phyloP scores from a whole-genome alignment of 2,113 vertebrate genomes.

The Petrocephalus zakoni region DNA sequence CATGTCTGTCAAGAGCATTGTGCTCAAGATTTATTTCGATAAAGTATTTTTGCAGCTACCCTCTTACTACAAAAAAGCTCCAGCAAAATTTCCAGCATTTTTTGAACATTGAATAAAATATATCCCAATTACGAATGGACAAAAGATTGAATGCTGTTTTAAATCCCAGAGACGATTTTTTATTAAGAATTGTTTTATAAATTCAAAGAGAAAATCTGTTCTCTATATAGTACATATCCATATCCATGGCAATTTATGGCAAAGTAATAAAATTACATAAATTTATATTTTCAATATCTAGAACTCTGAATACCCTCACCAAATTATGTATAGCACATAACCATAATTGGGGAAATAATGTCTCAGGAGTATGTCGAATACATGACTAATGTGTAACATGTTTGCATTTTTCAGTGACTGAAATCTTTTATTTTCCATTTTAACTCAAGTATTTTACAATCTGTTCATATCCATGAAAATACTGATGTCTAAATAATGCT shows the following conservation, averaged over 20 bases:
- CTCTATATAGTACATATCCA: neutral
- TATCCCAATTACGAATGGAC: neutral
- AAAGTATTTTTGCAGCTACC: constrained; percentile 35
- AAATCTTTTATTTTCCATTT: neutral
- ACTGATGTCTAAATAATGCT: neutral
- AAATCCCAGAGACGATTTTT: neutral
- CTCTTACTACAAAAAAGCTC: constrained; percentile 23
- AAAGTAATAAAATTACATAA: neutral
- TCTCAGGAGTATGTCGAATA: neutral
- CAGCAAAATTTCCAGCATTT: neutral
- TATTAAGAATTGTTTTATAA: neutral
- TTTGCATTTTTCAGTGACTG: neutral
- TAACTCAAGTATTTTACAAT: neutral
- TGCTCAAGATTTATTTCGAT: constrained; percentile 32
- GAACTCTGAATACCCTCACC: neutral
- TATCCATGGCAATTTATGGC: neutral
- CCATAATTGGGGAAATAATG: neutral
- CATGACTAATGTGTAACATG: neutral
- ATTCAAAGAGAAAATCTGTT: neutral
- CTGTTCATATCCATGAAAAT: neutral
- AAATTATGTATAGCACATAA: neutral
- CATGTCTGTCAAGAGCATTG: constrained; percentile 27
- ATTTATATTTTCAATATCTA: neutral
- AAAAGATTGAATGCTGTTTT: neutral
- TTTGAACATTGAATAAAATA: neutral